Conservation (phyloP, 1,140 invertebrate genomes). For the Stegodyphus mimosarum region DNA sequence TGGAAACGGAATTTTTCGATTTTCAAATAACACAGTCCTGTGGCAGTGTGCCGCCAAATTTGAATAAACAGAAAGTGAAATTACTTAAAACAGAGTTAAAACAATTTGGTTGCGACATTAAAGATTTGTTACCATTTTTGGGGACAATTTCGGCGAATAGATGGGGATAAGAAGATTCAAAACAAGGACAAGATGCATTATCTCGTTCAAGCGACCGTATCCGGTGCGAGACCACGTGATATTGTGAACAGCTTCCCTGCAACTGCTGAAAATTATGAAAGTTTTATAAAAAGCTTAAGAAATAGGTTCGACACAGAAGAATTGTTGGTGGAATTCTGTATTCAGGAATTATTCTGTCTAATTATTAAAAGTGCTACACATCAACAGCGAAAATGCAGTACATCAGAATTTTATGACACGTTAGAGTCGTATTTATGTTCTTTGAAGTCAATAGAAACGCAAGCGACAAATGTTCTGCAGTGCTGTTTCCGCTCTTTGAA, state of each 20-base stretch:
- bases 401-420: conserved; percentile 57
- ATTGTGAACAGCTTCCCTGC: conserved; percentile 1
- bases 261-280: conserved; percentile 13
- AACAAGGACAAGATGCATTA: conserved; percentile 12
- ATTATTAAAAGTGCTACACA: conserved; percentile 2
- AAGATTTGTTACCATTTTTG: conserved; percentile 8
- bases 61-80: too few relatives aligned
- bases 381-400: not conserved
- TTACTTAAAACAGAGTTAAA: conserved; percentile 12
- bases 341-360: conserved; percentile 10
- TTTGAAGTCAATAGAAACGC: conserved; percentile 63
- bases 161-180: conserved; percentile 11
- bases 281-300: not conserved
- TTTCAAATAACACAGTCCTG: too few relatives aligned
- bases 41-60: too few relatives aligned
- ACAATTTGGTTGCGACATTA: not conserved
- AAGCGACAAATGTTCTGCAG: not conserved
- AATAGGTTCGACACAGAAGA: conserved; percentile 17
- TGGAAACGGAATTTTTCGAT: too few relatives aligned
- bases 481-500: conserved; percentile 25
- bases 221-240: not conserved
- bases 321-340: conserved; percentile 20
- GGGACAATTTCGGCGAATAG: conserved; percentile 22
- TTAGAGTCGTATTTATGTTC: conserved; percentile 64
- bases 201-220: conserved; percentile 6